Conservation (phyloP, 2,797 vertebrate genomes). For the Gadopsis bispinosus region DNA sequence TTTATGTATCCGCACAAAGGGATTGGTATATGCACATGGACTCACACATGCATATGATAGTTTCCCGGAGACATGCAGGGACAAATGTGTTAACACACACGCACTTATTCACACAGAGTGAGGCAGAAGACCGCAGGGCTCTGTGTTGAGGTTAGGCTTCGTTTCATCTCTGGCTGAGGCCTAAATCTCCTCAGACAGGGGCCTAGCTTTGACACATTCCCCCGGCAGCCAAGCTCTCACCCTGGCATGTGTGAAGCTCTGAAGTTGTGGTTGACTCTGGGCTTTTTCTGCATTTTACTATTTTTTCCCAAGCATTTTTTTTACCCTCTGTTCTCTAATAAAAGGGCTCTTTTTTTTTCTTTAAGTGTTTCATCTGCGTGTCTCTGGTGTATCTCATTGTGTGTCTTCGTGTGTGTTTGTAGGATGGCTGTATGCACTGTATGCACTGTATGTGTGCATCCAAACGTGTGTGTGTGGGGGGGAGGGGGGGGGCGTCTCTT, state of each 20-base stretch:
- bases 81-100: constrained; percentile 54
- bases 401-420: constrained; percentile 43
- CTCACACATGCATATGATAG: constrained; percentile 41
- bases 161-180: constrained; percentile 84
- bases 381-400: constrained; percentile 65
- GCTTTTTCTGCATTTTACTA: constrained; percentile 46
- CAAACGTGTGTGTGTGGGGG: not conserved
- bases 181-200: constrained; percentile 83
- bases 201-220: constrained; percentile 73
- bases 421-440: not conserved
- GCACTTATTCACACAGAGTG: constrained; percentile 40
- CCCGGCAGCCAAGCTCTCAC: constrained; percentile 72
- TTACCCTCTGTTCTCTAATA: constrained; percentile 39
- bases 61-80: constrained; percentile 39
- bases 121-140: constrained; percentile 70
- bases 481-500: not conserved
- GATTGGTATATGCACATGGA: constrained; percentile 28
- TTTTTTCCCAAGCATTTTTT: constrained; percentile 31
- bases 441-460: not conserved
- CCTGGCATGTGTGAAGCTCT: constrained; percentile 80
- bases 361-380: constrained; percentile 48
- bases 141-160: constrained; percentile 76
- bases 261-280: constrained; percentile 72
- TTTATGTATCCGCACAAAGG: constrained; percentile 22
- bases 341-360: constrained; percentile 41